Evolutionary conservation across 37 sponge, comb jelly and placozoan genomes (phyloP).

Genomic region (Chondrilla cf. caribensis): DNA sequence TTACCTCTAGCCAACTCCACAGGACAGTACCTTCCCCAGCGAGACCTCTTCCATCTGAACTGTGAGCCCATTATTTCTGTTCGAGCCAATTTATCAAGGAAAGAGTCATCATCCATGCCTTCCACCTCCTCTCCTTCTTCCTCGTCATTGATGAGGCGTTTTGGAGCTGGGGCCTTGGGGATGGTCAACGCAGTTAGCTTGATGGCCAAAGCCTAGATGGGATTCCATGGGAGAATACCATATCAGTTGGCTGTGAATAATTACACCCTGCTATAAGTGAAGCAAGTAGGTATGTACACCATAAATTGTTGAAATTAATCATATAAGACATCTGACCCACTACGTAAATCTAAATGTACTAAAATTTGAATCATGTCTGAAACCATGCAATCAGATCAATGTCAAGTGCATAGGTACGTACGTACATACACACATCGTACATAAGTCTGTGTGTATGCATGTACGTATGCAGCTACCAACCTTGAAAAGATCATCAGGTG

Average conservation of each 20-base stretch:
- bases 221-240: neutral
- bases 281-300: too few relatives aligned
- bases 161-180: slow-evolving; percentile 45
- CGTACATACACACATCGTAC: too few relatives aligned
- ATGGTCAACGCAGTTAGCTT: slow-evolving; percentile 37
- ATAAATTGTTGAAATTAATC: too few relatives aligned
- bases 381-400: too few relatives aligned
- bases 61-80: slow-evolving; percentile 48
- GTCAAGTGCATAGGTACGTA: too few relatives aligned
- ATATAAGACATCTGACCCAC: too few relatives aligned
- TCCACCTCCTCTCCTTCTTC: slow-evolving; percentile 62
- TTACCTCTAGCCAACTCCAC: slow-evolving; percentile 82
- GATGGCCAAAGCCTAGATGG: slow-evolving; percentile 48
- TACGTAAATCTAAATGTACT: too few relatives aligned
- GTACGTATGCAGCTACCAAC: slow-evolving; percentile 31
- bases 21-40: slow-evolving; percentile 91
- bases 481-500: slow-evolving; percentile 70
- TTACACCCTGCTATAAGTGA: too few relatives aligned
- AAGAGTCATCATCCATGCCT: slow-evolving; percentile 38
- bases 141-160: slow-evolving; percentile 32
- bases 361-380: too few relatives aligned
- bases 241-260: too few relatives aligned
- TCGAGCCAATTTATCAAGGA: slow-evolving; percentile 49
- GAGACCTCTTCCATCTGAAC: slow-evolving; percentile 83
- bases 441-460: neutral